A percentile compares a stretch with the other conserved stretches of the same genome.
Evolutionary conservation across 2,888 invertebrate genomes (phyloP).

Genomic region (Galerucella calmariensis): DNA sequence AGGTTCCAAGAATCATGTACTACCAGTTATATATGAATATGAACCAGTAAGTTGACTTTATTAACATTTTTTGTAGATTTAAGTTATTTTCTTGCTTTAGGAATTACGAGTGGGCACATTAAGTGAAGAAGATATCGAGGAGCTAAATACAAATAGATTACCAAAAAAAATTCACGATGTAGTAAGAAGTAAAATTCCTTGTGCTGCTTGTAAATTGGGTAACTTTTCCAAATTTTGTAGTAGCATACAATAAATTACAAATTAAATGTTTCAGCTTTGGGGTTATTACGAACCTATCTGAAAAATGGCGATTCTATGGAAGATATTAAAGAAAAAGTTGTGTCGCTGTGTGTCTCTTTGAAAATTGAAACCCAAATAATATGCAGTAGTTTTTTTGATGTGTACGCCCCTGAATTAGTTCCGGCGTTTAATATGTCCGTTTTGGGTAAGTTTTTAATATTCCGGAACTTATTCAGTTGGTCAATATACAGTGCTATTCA

Average conservation of each 20-base stretch:
- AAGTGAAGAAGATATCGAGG: conserved; percentile 34
- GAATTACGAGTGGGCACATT: conserved; percentile 42
- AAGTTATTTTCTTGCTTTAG: conserved; percentile 34
- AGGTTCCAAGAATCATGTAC: conserved; percentile 42
- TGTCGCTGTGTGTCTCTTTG: conserved; percentile 84
- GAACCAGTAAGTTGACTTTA: conserved; percentile 39
- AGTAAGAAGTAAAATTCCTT: conserved; percentile 52
- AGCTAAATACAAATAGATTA: conserved; percentile 30
- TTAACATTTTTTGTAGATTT: neutral
- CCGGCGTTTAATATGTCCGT: conserved; percentile 51
- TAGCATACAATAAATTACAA: neutral
- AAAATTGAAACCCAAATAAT: conserved; percentile 87
- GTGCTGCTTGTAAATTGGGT: conserved; percentile 53
- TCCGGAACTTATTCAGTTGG: neutral
- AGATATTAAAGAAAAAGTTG: conserved; percentile 83
- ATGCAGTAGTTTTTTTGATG: conserved; percentile 85
- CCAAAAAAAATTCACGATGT: conserved; percentile 52
- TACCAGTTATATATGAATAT: conserved; percentile 48
- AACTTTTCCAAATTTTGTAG: conserved; percentile 21
- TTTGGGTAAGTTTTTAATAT: conserved; percentile 39
- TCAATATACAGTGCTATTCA: too few species aligned
- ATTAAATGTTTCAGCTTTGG: conserved; percentile 69
- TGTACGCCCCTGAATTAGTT: conserved; percentile 77
- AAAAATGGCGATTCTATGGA: conserved; percentile 80
- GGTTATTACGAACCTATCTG: conserved; percentile 79